These are phyloP conservation scores for Oreochromis mossambicus DNA, from an alignment of 2,797 vertebrate species.

Conservation along the genomic window DNA sequence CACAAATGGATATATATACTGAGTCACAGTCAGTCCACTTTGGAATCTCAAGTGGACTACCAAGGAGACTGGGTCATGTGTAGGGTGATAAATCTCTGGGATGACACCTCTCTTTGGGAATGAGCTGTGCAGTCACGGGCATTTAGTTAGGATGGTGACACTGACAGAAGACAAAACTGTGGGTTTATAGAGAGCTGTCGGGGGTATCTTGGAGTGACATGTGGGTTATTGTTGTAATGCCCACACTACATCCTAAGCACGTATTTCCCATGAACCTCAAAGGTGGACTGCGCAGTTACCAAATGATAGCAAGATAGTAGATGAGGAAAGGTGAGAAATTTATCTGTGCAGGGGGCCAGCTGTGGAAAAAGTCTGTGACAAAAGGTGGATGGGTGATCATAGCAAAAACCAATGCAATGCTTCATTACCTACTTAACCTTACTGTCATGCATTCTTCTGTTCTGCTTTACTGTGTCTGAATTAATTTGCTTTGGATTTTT, in stretches of 20 bases:
- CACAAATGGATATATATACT: background rate
- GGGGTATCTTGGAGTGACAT: constrained; percentile 58
- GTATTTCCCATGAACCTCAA: constrained; percentile 79
- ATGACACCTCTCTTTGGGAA: constrained; percentile 82
- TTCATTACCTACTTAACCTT: background rate
- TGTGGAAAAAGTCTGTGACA: constrained; percentile 40
- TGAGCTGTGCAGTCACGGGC: constrained; percentile 81
- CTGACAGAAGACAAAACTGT: constrained; percentile 84
- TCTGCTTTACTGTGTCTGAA: background rate
- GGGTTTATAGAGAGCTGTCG: constrained; percentile 10
- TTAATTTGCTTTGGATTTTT: background rate
- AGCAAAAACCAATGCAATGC: background rate
- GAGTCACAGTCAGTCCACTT: constrained; percentile 26
- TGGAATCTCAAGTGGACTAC: constrained; percentile 43
- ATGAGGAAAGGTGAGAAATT: constrained; percentile 73
- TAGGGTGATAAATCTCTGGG: constrained; percentile 55
- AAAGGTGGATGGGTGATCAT: background rate
- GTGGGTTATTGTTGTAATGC: constrained; percentile 77
- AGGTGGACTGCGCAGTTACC: constrained; percentile 58
- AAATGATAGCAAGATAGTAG: constrained; percentile 70
- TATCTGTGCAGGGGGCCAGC: constrained; percentile 68
- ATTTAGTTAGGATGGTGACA: constrained; percentile 80
- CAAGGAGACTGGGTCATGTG: constrained; percentile 31
- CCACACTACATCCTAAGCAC: constrained; percentile 71
- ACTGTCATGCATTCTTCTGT: background rate